Percentiles rank a stretch among this genome's conserved stretches.
These are phyloP conservation scores for Eristalinus aeneus DNA, from an alignment of 2,888 invertebrate genomes.

Conservation along the genomic window DNA sequence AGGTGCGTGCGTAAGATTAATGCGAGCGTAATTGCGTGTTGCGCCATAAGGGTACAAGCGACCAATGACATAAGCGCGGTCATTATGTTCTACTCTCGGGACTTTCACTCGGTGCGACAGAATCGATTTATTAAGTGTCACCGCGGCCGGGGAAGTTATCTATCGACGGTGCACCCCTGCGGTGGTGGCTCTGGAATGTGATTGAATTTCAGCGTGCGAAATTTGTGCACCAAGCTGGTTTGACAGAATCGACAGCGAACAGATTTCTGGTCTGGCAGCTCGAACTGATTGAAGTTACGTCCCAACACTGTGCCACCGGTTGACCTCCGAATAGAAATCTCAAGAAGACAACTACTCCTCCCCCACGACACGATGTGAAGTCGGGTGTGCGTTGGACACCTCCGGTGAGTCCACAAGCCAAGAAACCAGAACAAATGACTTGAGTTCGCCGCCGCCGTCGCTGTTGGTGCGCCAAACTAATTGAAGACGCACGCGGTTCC, in stretches of 20 bases:
- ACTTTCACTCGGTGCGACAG: slow-evolving; percentile 53
- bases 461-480: slow-evolving; percentile 59
- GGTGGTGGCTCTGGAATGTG: neutral
- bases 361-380: neutral
- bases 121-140: neutral
- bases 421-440: slow-evolving; percentile 62
- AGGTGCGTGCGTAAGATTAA: slow-evolving; percentile 68
- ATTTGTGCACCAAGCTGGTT: neutral
- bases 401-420: neutral
- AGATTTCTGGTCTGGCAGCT: too few species aligned
- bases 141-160: neutral
- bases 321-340: neutral
- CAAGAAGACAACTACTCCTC: neutral
- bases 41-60: slow-evolving; percentile 59
- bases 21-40: slow-evolving; percentile 66
- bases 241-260: neutral
- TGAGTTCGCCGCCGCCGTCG: too few species aligned
- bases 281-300: too few species aligned
- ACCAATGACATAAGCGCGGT: slow-evolving; percentile 48
- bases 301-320: neutral
- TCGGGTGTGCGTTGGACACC: neutral
- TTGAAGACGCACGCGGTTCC: slow-evolving; percentile 56
- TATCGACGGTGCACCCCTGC: neutral
- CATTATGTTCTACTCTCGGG: slow-evolving; percentile 37
- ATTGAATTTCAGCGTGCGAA: neutral